Base-by-base conservation (phyloP, 2,797 vertebrate genomes). In the Hipposideros larvatus region DNA sequence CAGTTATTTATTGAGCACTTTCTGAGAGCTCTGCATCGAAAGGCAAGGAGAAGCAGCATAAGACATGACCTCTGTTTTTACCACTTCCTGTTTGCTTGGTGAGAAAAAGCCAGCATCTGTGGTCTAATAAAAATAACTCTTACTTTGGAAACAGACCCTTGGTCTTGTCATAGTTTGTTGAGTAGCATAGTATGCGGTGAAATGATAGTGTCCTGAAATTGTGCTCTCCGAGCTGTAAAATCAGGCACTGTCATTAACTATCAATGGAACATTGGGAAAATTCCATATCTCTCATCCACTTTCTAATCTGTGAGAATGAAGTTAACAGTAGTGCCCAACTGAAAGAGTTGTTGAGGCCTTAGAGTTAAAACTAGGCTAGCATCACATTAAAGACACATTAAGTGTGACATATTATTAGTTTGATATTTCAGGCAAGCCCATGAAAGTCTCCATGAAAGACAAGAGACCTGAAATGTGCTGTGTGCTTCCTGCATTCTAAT, bases 321-420 rank as follows among this genome's bases (percentile, higher is more conserved):
- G 79, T 86, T 97, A 95, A 96, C 97, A 96, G 61, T 22, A 79
- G 91, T 95, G 77, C 21, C 43, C 70, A 43, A 48, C 55, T 87
- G 63, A 94, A 65, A 97, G 89, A 91, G 55, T 71, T 70, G 41
- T 57, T 96, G 63, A 92, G 68, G 78, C 28, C n/a, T 83, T 46
- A 55, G 31, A 88, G 26, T 90, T 59, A 84, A 88, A 78, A 84
- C 19, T 74, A 77, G 41, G 26, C 61, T 71, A 55, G 55, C 43
- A 86, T 92, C 88, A n/a, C 68, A 77, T 95, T 94, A 86, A 73
- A n/a, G 37, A 28, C n/a, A 82, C 10, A 2, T 53, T 66, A 90
- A 87, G 37, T 70, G 48, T 51, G 68, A 92, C 61, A 28, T 90
- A 94, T 73, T 87, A 66, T 79, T 87, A 85, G 71, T 90, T 61